Evolutionary conservation across 2,113 vertebrate genomes (phyloP).

Genomic region (Psilopogon haemacephalus): DNA sequence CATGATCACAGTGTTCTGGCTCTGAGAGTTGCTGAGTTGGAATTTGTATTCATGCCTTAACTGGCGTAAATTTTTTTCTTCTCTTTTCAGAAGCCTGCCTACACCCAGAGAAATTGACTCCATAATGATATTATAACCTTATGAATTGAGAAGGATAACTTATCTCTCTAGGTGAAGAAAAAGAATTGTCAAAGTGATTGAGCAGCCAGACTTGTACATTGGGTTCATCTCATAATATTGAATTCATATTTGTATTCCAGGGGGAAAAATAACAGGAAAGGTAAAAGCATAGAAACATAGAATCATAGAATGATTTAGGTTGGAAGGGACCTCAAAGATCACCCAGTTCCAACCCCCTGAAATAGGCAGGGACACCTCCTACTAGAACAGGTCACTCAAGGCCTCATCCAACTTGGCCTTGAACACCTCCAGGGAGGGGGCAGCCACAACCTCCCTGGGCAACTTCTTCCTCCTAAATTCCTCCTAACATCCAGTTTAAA

Average conservation of each 20-base stretch:
- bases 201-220: background rate
- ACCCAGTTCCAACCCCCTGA: too few species aligned
- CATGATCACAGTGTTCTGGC: background rate
- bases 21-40: background rate
- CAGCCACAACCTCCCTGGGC: too few species aligned
- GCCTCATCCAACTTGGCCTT: too few species aligned
- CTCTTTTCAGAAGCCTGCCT: background rate
- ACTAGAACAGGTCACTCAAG: too few species aligned
- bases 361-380: too few species aligned
- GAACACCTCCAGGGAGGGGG: too few species aligned
- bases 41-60: background rate
- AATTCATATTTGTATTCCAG: background rate
- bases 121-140: background rate
- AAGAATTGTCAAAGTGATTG: background rate
- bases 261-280: background rate
- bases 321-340: too few species aligned
- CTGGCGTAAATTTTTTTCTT: background rate
- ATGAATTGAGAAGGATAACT: background rate
- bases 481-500: too few species aligned
- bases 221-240: background rate
- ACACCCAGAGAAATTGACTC: background rate
- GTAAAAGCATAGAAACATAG: too few species aligned
- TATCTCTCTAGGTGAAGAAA: background rate
- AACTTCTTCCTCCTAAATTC: too few species aligned
- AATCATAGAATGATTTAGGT: too few species aligned